Percentiles rank a stretch among this genome's conserved stretches.
phyloP scores from a whole-genome alignment of 2,888 invertebrate species.

The Phoronis australis region DNA sequence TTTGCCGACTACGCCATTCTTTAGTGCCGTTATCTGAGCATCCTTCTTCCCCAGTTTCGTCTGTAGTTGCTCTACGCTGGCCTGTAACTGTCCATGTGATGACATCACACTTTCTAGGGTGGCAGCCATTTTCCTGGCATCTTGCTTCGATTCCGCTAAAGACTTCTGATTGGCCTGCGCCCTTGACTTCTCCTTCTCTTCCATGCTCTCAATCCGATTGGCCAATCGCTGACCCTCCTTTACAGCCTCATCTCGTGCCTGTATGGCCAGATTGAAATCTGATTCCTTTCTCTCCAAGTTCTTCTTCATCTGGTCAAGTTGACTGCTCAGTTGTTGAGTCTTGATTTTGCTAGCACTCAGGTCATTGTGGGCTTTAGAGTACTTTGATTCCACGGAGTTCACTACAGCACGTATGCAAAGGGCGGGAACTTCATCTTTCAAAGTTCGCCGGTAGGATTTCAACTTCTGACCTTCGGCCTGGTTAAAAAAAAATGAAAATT shows the following conservation, averaged over 20 bases:
- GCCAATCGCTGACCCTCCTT: conserved; percentile 29
- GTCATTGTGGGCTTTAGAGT: conserved; percentile 35
- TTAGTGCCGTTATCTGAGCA: background rate
- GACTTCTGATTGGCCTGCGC: conserved; percentile 40
- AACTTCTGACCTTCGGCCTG: too few relatives aligned
- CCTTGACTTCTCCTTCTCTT: conserved; percentile 33
- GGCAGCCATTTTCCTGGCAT: conserved; percentile 39
- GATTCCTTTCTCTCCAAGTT: conserved; percentile 28
- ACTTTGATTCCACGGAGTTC: too few relatives aligned
- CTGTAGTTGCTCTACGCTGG: conserved; percentile 40
- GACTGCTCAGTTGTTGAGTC: conserved; percentile 32
- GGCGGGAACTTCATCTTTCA: too few relatives aligned
- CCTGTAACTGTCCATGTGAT: conserved; percentile 42
- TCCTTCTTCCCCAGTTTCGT: conserved; percentile 24
- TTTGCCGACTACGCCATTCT: too few relatives aligned
- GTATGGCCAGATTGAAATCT: conserved; percentile 28
- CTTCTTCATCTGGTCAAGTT: conserved; percentile 23
- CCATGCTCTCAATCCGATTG: conserved; percentile 27
- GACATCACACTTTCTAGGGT: conserved; percentile 45
- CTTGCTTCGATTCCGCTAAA: conserved; percentile 37
- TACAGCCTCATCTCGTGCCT: conserved; percentile 32
- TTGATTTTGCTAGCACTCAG: conserved; percentile 31
- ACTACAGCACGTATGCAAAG: too few relatives aligned
- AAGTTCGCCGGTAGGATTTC: too few relatives aligned
- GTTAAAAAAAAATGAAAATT: too few relatives aligned